Evolutionary conservation across 2,113 vertebrate species (phyloP).

Genomic region (Malurus alboscapulatus): DNA sequence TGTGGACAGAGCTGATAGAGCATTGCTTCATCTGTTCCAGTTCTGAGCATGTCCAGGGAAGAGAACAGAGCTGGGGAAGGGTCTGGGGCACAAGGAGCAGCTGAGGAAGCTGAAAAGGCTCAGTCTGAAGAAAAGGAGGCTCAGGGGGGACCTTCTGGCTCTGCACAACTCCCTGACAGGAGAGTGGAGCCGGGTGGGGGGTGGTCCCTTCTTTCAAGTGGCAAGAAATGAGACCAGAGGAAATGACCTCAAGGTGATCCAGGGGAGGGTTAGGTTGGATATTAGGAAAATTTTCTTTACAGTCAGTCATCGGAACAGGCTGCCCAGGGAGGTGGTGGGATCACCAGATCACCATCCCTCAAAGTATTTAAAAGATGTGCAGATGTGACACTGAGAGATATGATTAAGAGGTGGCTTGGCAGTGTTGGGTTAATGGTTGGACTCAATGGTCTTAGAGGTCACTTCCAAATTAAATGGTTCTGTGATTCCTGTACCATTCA

Average conservation of each 20-base stretch:
- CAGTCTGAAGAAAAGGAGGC: not conserved
- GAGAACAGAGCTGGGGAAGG: not conserved
- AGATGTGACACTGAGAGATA: too few relatives aligned
- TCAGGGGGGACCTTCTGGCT: rapidly evolving
- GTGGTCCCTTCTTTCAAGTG: not conserved
- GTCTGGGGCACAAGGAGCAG: not conserved
- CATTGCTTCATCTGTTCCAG: not conserved
- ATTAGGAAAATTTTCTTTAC: not conserved
- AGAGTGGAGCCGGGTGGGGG: rapidly evolving
- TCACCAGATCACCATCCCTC: too few relatives aligned
- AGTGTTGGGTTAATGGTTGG: not conserved
- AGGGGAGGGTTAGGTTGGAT: not conserved
- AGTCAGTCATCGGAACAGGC: not conserved
- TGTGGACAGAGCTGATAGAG: not conserved
- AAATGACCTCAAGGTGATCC: not conserved
- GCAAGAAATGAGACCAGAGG: not conserved
- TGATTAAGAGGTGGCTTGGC: not conserved
- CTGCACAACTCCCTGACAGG: not conserved
- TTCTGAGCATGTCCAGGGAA: not conserved
- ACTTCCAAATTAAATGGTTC: not conserved
- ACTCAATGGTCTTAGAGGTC: not conserved
- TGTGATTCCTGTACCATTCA: not conserved
- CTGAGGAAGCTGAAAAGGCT: not conserved
- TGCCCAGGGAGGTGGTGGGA: not conserved
- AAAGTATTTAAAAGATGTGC: not conserved